Evolutionary conservation across 2,888 invertebrate species (phyloP).

Genomic region (Pachydiplax longipennis): DNA sequence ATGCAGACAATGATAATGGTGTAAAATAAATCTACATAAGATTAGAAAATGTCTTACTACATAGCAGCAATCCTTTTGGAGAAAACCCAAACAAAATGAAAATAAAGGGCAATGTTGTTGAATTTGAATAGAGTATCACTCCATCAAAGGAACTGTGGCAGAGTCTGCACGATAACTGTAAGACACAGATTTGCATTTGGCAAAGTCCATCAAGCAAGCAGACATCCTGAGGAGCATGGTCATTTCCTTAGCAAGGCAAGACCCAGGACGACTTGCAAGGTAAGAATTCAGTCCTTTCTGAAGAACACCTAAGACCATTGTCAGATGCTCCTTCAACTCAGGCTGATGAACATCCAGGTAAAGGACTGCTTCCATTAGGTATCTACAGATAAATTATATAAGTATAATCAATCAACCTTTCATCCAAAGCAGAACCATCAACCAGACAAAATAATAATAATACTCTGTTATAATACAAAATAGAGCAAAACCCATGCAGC

Average conservation of each 20-base stretch:
- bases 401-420: too few relatives aligned
- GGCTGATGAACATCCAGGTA: constrained; percentile 79
- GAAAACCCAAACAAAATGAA: background rate
- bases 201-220: background rate
- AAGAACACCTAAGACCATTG: constrained; percentile 77
- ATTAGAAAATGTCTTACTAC: background rate
- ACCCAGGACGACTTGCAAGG: constrained; percentile 70
- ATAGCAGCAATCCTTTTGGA: background rate
- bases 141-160: background rate
- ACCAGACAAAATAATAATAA: too few relatives aligned
- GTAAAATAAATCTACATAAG: background rate
- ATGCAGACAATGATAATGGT: background rate
- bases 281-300: constrained; percentile 77
- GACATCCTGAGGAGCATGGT: constrained; percentile 78
- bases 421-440: too few relatives aligned
- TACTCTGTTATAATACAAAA: too few relatives aligned
- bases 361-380: constrained; percentile 85
- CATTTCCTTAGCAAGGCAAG: constrained; percentile 70
- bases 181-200: background rate
- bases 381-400: constrained; percentile 66
- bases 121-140: background rate
- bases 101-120: background rate
- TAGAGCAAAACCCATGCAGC: too few relatives aligned
- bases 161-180: background rate
- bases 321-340: constrained; percentile 83